Evolutionary conservation across 2,797 vertebrate genomes (phyloP), one percentile per base, ranked within the genome.

Genomic region (Thaleichthys pacificus): DNA sequence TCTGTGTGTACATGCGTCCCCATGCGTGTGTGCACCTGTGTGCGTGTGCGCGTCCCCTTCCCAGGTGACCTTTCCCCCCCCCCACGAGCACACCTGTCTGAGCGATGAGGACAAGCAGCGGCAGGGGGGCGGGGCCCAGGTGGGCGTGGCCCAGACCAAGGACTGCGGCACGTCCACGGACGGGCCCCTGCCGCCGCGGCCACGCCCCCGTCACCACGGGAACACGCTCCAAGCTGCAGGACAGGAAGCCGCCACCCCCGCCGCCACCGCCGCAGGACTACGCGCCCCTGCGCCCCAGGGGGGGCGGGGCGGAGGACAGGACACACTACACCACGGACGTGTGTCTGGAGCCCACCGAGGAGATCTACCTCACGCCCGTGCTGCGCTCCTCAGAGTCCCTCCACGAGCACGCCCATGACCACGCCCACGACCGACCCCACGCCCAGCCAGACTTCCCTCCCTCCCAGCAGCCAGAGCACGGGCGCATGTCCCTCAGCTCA

Each of bases 131-230:
- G 94, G 92, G 15, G 90, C 93, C 0, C 42, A 47, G 42, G 42
- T 47, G 84, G 92, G 95, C 81, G 94, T 92, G 15, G 90, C 93
- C 0, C 92, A 96, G 91, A 97, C 97, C 90, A 97, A 97, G 93
- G 97, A 99, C 88, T 90, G 96, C 0, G 97, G 97, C 80, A 99
- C 96, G 0, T 98, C 96, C 72, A 99, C 97, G 0, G 96, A 99
- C 68, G 95, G 95, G 93, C 76, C 96, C 95, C 0, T 95, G 94
- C 88, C 92, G 94, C 72, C 95, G 94, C 76, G 89, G 91, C 0
- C 80, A 83, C 83, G 85, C 93, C 0, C 93, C 94, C 26, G 95
- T 84, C 0, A 68, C 83, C 0, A 84, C 68, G 61, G 74, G 28
- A 1, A 82, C 88, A 0, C 87, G 85, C 60, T 89, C 94, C 88